A percentile compares a stretch with the other conserved stretches of the same genome.
Conservation (phyloP, 1,140 invertebrate species). For the Sycophaga agraensis region DNA sequence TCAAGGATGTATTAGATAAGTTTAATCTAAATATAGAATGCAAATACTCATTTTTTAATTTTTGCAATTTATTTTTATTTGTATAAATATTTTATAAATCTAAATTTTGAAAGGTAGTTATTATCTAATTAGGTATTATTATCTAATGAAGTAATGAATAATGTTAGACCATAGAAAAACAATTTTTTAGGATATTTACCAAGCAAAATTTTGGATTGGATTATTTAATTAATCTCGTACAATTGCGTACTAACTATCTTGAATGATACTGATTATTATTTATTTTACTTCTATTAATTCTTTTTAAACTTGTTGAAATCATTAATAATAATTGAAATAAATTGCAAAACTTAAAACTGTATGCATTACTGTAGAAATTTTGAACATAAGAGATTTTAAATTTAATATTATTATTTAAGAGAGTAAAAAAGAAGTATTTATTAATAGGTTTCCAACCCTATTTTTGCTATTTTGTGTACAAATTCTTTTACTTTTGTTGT, state of each 20-base stretch:
- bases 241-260: background rate
- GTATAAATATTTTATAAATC: no score
- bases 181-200: background rate
- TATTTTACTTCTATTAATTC: background rate
- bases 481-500: conserved; percentile 6
- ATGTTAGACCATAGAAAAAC: no score
- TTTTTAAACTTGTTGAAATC: background rate
- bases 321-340: background rate
- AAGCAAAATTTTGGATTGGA: conserved; percentile 9
- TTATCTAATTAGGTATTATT: no score
- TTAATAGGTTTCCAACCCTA: conserved; percentile 15
- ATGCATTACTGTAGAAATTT: background rate
- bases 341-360: background rate
- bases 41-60: no score
- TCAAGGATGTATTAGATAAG: no score
- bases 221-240: no score
- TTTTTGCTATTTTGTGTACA: conserved; percentile 23
- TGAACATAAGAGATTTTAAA: conserved; percentile 1
- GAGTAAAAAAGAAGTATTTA: conserved; percentile 13
- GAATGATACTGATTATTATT: background rate
- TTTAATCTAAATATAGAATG: no score
- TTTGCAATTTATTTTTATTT: no score
- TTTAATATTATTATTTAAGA: background rate
- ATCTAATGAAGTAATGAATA: no score
- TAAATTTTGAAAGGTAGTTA: no score